A percentile compares a stretch with the other conserved stretches of the same genome.
phyloP scores from a whole-genome alignment of 2,888 invertebrate species.

The Gari tellinella region DNA sequence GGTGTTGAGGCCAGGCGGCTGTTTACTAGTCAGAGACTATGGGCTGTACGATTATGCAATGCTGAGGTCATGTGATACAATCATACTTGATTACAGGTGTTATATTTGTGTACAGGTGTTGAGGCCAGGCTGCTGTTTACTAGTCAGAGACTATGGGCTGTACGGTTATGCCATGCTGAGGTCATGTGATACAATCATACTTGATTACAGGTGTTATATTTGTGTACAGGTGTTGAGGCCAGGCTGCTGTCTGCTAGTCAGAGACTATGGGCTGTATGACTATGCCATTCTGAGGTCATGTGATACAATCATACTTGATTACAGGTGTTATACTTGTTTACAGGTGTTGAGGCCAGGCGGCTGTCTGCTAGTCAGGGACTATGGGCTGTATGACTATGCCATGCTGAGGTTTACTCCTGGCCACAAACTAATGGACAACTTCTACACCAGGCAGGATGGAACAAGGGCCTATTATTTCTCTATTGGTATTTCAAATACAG shows the following conservation, averaged over 20 bases:
- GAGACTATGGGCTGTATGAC: conserved; percentile 98
- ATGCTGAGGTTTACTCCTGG: conserved; percentile 97
- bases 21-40: too few species aligned
- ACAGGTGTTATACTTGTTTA: conserved; percentile 85
- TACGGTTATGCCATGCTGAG: conserved; percentile 98
- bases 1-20: too few species aligned
- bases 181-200: conserved; percentile 97
- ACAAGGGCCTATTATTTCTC: conserved; percentile 89
- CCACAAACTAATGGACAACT: conserved; percentile 95
- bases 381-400: conserved; percentile 97
- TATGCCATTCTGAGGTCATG: conserved; percentile 98
- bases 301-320: conserved; percentile 91
- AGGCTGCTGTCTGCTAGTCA: conserved; percentile 92
- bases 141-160: conserved; percentile 97
- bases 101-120: too few species aligned
- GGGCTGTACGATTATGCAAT: too few species aligned
- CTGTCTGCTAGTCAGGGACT: conserved; percentile 94
- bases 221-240: conserved; percentile 84
- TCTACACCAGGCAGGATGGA: conserved; percentile 98
- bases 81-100: too few species aligned
- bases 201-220: too few species aligned
- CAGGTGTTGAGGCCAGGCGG: conserved; percentile 88
- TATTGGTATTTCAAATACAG: conserved; percentile 77
- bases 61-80: too few species aligned
- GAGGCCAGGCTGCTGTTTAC: conserved; percentile 92